These are phyloP conservation scores for Apogon hyalosoma DNA, from an alignment of 2,797 vertebrate species.

Conservation along the genomic window DNA sequence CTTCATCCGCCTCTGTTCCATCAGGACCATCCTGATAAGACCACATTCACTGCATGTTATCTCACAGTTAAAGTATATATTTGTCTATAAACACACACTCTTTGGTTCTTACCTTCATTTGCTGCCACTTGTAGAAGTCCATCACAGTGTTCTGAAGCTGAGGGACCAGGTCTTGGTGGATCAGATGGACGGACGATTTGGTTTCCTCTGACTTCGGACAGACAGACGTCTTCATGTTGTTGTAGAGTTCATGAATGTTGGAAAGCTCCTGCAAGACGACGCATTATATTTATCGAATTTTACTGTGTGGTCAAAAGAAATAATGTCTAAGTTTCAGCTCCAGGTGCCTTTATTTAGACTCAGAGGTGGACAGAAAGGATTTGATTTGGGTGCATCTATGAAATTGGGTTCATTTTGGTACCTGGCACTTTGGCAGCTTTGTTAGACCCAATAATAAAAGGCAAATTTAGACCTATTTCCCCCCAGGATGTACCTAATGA, in stretches of 20 bases:
- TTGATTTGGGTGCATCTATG: too few species aligned
- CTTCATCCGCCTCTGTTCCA: constrained; percentile 28
- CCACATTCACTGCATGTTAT: neutral
- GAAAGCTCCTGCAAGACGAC: constrained; percentile 87
- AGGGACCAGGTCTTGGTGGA: constrained; percentile 85
- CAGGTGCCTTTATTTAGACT: too few species aligned
- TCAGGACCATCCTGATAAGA: constrained; percentile 41
- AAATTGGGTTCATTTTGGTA: too few species aligned
- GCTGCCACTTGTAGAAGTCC: constrained; percentile 89
- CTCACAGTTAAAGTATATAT: too few species aligned
- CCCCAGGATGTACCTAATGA: too few species aligned
- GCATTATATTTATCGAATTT: neutral
- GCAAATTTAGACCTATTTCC: too few species aligned
- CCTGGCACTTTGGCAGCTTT: too few species aligned
- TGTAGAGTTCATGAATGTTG: constrained; percentile 91
- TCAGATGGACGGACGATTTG: constrained; percentile 82
- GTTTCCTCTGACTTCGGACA: constrained; percentile 69
- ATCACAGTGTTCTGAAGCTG: constrained; percentile 83
- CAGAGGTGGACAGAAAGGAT: too few species aligned
- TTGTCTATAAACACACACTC: too few species aligned
- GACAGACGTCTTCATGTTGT: constrained; percentile 86
- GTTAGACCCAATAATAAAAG: too few species aligned
- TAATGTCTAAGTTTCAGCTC: neutral
- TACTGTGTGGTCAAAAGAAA: neutral
- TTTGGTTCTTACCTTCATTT: constrained; percentile 41